phyloP scores from a whole-genome alignment of 2,888 invertebrate species.

The Trichogramma evanescens region DNA sequence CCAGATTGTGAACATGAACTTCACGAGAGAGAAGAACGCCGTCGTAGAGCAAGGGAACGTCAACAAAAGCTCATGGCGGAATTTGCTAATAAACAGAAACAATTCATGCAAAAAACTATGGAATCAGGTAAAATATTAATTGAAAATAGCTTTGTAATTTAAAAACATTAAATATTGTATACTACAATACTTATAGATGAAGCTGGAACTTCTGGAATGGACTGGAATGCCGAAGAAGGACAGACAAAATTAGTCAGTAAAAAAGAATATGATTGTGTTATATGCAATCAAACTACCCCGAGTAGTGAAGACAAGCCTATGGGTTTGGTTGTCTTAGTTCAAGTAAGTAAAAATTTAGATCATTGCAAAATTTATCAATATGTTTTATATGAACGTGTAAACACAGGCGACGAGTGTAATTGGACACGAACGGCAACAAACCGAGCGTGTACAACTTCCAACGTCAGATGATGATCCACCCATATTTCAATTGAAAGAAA shows the following conservation, averaged over 20 bases:
- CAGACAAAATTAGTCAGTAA: constrained; percentile 53
- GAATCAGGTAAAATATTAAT: constrained; percentile 50
- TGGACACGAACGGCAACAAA: constrained; percentile 63
- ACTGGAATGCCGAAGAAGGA: constrained; percentile 58
- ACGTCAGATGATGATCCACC: constrained; percentile 60
- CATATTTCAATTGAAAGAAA: constrained; percentile 50
- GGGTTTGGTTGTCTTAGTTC: constrained; percentile 81
- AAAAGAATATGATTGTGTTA: constrained; percentile 87
- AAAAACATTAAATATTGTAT: constrained; percentile 4
- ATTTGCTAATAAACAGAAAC: constrained; percentile 83
- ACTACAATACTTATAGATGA: constrained; percentile 38
- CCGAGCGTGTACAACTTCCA: constrained; percentile 56
- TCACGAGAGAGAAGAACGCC: constrained; percentile 67
- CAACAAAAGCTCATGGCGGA: constrained; percentile 90
- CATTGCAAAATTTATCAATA: background rate
- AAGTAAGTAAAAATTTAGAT: constrained; percentile 46
- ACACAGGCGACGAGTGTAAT: constrained; percentile 74
- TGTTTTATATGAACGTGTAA: constrained; percentile 2
- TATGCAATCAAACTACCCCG: constrained; percentile 85
- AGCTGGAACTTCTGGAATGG: constrained; percentile 51
- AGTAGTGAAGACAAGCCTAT: constrained; percentile 78
- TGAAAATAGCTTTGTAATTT: constrained; percentile 3
- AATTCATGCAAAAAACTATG: constrained; percentile 77
- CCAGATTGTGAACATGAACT: constrained; percentile 73
- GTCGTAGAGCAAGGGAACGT: constrained; percentile 76